Base-by-base conservation (phyloP, 2,797 vertebrate genomes). In the Telmatherina bonti region DNA sequence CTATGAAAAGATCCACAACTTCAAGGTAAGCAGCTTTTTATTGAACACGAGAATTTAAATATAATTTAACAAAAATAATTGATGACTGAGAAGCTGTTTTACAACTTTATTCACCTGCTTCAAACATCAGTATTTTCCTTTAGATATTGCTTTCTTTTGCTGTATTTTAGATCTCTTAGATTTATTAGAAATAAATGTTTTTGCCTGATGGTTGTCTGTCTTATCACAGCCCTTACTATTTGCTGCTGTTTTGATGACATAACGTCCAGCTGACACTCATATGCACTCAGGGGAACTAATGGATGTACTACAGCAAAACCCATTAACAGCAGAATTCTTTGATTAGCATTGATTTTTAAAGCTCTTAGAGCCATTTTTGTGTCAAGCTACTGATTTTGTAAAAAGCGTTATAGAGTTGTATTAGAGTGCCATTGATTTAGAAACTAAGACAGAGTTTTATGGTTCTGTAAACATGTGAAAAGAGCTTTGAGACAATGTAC, bases 1-100 rank as follows among this genome's bases (percentile, higher is more conserved):
- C 91, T 99, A 99, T 43, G 96, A 98, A 90, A 99, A 99, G 95
- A 94, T 96, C 78, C 98, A 99, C 93, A 99, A 98, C 94, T 99
- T 99, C 80, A 99, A 99, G 97, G 98, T 99, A 93, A 97, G 95
- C 11, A 15, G 47, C 7, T 52, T 62, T 62, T 43, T 77, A 10
- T 59, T 41, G 55, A 9, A 30, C 10, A 24, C 22, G 16, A 24
- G 22, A 36, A 24, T 26, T 5, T 45, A 58, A 2, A 2, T 11
- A 4, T 10, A 31, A 41, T 45, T 7, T 5, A 20, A 16, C 45
- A 4, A 45, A 45, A 27, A 33, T 27, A 49, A 6, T 53, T n/a
- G 51, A 53, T 53, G 26, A 15, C 13, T 53, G 24, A 18, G 26
- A 2, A 53, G 26, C 51, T 53, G 26, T 18, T 15, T n/a, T 7